Conservation (phyloP, 2,113 vertebrate species). For the Xiphophorus maculatus region DNA sequence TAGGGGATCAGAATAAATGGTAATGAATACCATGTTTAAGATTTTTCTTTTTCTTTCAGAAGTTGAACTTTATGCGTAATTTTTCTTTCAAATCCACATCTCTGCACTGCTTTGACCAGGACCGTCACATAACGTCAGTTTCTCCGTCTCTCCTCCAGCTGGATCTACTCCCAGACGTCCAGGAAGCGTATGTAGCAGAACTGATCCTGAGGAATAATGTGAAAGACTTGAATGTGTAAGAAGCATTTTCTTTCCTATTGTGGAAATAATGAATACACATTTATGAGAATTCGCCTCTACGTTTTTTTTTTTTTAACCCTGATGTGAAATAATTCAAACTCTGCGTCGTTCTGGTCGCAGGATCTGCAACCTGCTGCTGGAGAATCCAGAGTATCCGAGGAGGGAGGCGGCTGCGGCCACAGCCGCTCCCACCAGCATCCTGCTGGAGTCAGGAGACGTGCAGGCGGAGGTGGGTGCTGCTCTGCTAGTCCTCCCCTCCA, state of each 20-base stretch:
- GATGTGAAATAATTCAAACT: too few relatives aligned
- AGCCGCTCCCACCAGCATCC: conserved; percentile 88
- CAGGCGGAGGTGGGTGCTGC: conserved; percentile 70
- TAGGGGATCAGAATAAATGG: too few relatives aligned
- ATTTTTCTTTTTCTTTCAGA: too few relatives aligned
- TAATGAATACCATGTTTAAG: too few relatives aligned
- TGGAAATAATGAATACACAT: background rate
- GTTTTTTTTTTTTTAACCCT: background rate
- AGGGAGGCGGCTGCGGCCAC: conserved; percentile 82
- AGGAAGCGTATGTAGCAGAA: conserved; percentile 80
- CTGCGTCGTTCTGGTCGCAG: conserved; percentile 73
- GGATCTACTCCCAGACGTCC: conserved; percentile 82
- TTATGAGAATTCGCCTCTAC: background rate
- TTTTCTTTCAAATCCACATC: background rate
- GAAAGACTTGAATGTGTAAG: conserved; percentile 85
- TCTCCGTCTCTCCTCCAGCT: conserved; percentile 58
- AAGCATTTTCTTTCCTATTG: conserved; percentile 3
- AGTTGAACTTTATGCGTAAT: background rate
- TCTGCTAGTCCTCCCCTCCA: too few relatives aligned
- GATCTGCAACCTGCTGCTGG: conserved; percentile 95
- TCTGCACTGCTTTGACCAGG: background rate
- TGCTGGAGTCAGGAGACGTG: conserved; percentile 88
- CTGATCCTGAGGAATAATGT: conserved; percentile 77
- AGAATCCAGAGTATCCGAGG: conserved; percentile 93
- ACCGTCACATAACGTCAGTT: background rate